Conservation (phyloP, 35 echinoderm and acorn worm genomes). For the Apostichopus californicus region DNA sequence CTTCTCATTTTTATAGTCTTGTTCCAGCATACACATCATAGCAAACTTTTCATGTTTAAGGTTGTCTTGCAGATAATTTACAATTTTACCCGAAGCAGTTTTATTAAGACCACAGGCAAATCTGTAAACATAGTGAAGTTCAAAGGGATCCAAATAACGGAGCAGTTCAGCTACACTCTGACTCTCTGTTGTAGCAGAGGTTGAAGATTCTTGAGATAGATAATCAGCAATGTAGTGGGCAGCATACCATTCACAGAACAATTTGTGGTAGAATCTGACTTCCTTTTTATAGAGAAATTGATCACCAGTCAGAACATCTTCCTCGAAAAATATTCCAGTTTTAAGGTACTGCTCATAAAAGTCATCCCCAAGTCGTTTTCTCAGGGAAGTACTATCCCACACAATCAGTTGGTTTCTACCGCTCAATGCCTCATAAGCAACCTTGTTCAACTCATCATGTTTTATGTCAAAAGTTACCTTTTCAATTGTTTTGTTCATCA, state of each 20-base stretch:
- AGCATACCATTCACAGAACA: conserved; percentile 26
- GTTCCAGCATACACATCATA: too few species aligned
- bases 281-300: neutral
- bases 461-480: too few species aligned
- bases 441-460: neutral
- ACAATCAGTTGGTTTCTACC: neutral
- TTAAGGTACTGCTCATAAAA: neutral
- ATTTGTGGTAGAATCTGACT: conserved; percentile 23
- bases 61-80: too few species aligned
- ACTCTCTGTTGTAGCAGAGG: too few species aligned
- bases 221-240: neutral
- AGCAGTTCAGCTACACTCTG: too few species aligned
- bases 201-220: too few species aligned
- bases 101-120: too few species aligned
- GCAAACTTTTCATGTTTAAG: too few species aligned
- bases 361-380: neutral
- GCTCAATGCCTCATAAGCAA: conserved; percentile 5
- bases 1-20: too few species aligned
- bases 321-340: conserved; percentile 9
- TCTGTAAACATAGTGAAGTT: too few species aligned
- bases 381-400: neutral
- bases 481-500: neutral
- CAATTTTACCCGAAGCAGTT: too few species aligned
- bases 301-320: neutral
- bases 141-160: too few species aligned